A percentile compares a stretch with the other conserved stretches of the same genome.
These are phyloP conservation scores for Nycticorax nycticorax DNA, from an alignment of 2,113 vertebrate genomes.

Conservation along the genomic window DNA sequence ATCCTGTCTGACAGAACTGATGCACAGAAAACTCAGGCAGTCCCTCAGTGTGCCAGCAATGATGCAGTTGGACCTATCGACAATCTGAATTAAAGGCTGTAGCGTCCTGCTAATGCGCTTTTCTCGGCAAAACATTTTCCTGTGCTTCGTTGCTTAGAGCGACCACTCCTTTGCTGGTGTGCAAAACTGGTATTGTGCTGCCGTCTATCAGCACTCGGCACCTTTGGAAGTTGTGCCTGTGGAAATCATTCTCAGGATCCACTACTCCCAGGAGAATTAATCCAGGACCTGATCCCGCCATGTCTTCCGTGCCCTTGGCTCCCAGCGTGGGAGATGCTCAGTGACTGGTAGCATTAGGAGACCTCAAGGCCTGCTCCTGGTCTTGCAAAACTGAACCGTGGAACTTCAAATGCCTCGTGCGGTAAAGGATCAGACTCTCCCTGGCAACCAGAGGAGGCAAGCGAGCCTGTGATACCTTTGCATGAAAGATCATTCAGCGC, in stretches of 20 bases:
- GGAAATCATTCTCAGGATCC: background rate
- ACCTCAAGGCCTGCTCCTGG: background rate
- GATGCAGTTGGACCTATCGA: background rate
- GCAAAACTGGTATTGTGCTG: background rate
- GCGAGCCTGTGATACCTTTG: background rate
- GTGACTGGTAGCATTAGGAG: background rate
- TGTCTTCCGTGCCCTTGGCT: background rate
- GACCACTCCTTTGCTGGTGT: background rate
- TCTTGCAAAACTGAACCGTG: background rate
- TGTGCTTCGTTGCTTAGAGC: background rate
- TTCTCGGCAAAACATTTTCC: background rate
- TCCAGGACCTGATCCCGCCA: background rate
- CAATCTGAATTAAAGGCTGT: background rate
- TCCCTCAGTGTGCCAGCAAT: background rate
- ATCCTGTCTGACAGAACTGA: background rate
- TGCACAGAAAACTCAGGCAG: background rate
- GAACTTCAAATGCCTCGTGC: background rate
- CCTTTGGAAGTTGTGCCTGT: background rate
- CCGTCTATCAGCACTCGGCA: background rate
- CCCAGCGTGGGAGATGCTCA: background rate
- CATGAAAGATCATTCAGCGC: background rate
- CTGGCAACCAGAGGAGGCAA: background rate
- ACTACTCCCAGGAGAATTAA: background rate
- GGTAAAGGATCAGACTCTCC: background rate
- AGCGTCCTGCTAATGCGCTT: background rate